Base-by-base conservation (phyloP, 2,113 vertebrate species). In the Xenus cinereus region DNA sequence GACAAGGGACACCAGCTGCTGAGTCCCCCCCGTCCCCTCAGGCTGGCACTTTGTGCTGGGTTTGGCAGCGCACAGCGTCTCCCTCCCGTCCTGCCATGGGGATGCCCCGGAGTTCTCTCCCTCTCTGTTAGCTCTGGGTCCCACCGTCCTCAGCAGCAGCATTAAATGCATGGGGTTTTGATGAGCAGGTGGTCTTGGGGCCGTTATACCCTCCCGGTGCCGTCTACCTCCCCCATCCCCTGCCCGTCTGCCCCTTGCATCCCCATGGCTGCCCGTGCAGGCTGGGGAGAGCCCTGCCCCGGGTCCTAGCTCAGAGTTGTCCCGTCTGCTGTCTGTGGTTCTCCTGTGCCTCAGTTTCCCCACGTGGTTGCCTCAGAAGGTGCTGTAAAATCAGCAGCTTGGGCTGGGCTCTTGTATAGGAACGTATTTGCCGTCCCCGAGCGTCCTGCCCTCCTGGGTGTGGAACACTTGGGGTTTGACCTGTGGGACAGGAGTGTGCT, bases 211-310 rank as follows among this genome's bases (percentile, higher is more conserved):
- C 33, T 80, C 35, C 39, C 12, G 1, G 14, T 43, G 22, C 82
- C 24, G 10, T 13, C 66, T 51, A 19, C 15, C 9, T 54, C 16
- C 19, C 30, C 35, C 9, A 18, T 26, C 17, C 46, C 45, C 64
- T 68, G 27, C 10, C 32, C 3, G 0, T n/a, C 64, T 2, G 1
- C n/a, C 30, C 43, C 4, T 1, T 4, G 4, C 14, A 16, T 50
- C 24, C 41, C 80, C 64, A 5, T 12, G 12, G 27, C 53, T 53
- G 35, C 45, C 37, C 1, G 0, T 53, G 12, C 45, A 50, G 64
- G 15, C 39, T 64, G 33, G 28, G 73, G 4, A 24, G 32, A 92
- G 37, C n/a, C 26, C 51, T 57, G 33, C 26, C 51, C 37, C 0
- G 0, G 14, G n/a, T 33, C n/a, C 26, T 59, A 80, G 54, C 43